Conservation (phyloP, 2,113 vertebrate species). For the Brachyistius frenatus region DNA sequence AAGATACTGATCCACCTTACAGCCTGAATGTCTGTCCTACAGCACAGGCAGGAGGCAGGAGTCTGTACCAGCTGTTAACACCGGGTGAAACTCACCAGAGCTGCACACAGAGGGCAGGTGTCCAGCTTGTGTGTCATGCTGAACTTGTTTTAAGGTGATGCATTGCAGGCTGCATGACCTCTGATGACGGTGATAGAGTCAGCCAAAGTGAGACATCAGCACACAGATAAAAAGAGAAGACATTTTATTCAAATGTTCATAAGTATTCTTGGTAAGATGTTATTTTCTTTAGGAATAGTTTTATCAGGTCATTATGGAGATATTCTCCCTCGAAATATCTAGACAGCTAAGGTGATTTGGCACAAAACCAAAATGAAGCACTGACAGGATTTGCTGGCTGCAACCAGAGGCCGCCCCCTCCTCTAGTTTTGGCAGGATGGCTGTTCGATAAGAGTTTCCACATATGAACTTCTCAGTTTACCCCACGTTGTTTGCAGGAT, state of each 20-base stretch:
- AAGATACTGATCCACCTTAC: constrained; percentile 15
- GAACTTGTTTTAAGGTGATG: constrained; percentile 26
- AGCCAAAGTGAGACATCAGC: constrained; percentile 22
- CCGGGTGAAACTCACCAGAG: constrained; percentile 13
- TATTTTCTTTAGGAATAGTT: neutral
- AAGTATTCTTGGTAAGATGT: neutral
- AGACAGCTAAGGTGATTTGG: neutral
- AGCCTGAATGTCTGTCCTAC: neutral
- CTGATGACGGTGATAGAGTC: neutral
- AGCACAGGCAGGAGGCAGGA: neutral
- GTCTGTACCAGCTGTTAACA: constrained; percentile 6
- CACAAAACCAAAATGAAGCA: neutral
- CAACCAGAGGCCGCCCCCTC: neutral
- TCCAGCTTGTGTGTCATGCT: constrained; percentile 7
- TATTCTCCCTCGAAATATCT: neutral
- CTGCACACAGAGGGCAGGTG: constrained; percentile 9
- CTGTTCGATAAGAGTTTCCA: constrained; percentile 24
- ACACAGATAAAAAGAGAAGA: neutral
- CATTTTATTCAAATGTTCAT: neutral
- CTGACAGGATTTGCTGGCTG: constrained; percentile 1
- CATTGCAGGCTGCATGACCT: constrained; percentile 15
- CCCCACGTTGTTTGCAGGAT: neutral
- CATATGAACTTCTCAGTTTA: neutral
- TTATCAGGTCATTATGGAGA: neutral
- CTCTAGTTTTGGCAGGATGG: neutral